Base-by-base conservation (phyloP, 2,888 invertebrate genomes). In the Drosophila quasianomalipes region DNA sequence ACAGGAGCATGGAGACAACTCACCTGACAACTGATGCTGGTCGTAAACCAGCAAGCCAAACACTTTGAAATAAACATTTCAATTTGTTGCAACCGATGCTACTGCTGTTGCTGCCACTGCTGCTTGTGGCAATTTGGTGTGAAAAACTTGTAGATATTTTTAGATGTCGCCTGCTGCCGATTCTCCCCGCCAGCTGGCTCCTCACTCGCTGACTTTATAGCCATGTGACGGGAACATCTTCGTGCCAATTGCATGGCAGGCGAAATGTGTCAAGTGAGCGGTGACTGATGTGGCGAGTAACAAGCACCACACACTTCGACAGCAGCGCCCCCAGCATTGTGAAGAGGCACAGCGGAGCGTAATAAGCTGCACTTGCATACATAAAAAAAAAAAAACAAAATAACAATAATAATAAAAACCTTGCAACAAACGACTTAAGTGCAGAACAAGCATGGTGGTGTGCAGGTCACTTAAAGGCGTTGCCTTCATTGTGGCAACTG, bases 211-310 rank as follows among this genome's bases (percentile, higher is more conserved):
- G 58, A 69, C 51, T 82, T 81, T 79, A 85, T 81, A 77, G 67
- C 82, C 66, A 74, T 76, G 84, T 82, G 84, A 76, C 79, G 74
- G 81, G 57, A 82, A 84, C 81, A 72, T 71, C 73, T 85, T 77
- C 78, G 79, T 81, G 83, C 88, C 83, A 84, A 81, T 85, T 89
- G 85, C 74, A 78, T 74, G 76, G 77, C 86, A 76, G 82, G 86
- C 90, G 81, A 88, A 87, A 92, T 90, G 91, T 91, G 92, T 91
- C 92, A 92, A 91, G 92, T 91, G 92, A 92, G 91, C 87, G 82
- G 87, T 92, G 92, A 92, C 92, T 92, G 92, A 92, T 92, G 90
- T 92, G 84, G 91, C 92, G 86, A 92, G 87, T 91, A 92, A 92
- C 91, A 88, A 92, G 91, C 66, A 37, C 7, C 54, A 37, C 35